Percentiles rank a stretch among this genome's conserved stretches.
Conservation (phyloP, 2,797 vertebrate species). For the Hypotaenidia philippensis region DNA sequence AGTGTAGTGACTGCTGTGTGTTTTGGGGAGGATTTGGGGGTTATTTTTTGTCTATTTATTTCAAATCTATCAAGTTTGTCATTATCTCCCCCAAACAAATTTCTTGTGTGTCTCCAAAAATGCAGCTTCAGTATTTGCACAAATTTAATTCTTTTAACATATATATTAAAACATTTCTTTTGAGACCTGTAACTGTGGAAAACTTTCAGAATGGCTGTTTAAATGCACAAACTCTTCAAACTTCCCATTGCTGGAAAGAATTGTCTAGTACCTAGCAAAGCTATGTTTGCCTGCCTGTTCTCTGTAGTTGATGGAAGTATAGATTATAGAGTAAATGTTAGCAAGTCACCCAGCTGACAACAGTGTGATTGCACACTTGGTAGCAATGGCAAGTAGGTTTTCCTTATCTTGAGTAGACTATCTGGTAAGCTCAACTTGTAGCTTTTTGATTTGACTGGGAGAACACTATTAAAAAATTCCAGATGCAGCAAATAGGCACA, state of each 20-base stretch:
- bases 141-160: background rate
- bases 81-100: background rate
- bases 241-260: background rate
- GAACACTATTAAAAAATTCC: background rate
- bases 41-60: background rate
- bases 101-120: background rate
- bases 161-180: background rate
- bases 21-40: rapidly evolving
- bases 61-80: background rate
- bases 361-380: background rate
- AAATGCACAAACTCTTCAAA: background rate
- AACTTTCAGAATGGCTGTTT: background rate
- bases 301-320: background rate
- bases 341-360: background rate
- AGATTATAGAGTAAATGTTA: background rate
- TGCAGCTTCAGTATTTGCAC: background rate
- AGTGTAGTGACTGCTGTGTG: background rate
- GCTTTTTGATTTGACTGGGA: background rate
- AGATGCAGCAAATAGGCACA: background rate
- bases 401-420: background rate
- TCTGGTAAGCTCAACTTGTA: background rate
- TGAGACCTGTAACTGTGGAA: background rate
- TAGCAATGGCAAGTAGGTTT: background rate
- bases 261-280: background rate
- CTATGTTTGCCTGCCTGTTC: background rate